Evolutionary conservation across 2,888 invertebrate genomes (phyloP).

Genomic region (Prosapia bicincta): DNA sequence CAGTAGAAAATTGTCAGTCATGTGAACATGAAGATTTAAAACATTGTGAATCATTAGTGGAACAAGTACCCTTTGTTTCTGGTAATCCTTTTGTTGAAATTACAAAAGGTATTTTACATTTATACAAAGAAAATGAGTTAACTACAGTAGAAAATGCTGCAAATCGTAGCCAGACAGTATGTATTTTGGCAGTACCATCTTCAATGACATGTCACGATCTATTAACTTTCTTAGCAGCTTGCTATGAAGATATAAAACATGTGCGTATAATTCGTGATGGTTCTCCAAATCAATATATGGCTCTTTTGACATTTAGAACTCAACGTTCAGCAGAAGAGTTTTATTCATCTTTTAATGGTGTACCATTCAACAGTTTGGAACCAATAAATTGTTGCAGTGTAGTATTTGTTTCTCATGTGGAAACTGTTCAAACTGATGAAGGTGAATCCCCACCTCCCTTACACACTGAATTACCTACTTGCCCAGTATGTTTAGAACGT

Average conservation of each 20-base stretch:
- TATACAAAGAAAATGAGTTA: constrained; percentile 89
- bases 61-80: constrained; percentile 52
- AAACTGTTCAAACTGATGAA: constrained; percentile 70
- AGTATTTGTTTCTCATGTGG: constrained; percentile 92
- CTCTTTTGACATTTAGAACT: constrained; percentile 73
- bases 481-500: constrained; percentile 94
- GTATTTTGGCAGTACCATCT: constrained; percentile 85
- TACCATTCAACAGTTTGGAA: constrained; percentile 90
- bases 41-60: not conserved
- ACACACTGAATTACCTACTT: constrained; percentile 94
- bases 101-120: constrained; percentile 93
- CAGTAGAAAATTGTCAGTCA: not conserved
- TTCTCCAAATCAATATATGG: constrained; percentile 95
- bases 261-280: constrained; percentile 90
- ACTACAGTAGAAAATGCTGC: constrained; percentile 64
- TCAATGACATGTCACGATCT: constrained; percentile 91
- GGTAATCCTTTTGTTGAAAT: constrained; percentile 98
- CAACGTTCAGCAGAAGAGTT: constrained; percentile 86
- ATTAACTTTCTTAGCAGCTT: constrained; percentile 90
- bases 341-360: constrained; percentile 88
- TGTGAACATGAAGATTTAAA: not conserved
- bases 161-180: constrained; percentile 76
- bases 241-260: constrained; percentile 83
- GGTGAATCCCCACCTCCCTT: constrained; percentile 63
- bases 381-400: constrained; percentile 88